These are phyloP conservation scores for Dusona sp. DNA, from an alignment of 2,888 invertebrate species.

Conservation along the genomic window DNA sequence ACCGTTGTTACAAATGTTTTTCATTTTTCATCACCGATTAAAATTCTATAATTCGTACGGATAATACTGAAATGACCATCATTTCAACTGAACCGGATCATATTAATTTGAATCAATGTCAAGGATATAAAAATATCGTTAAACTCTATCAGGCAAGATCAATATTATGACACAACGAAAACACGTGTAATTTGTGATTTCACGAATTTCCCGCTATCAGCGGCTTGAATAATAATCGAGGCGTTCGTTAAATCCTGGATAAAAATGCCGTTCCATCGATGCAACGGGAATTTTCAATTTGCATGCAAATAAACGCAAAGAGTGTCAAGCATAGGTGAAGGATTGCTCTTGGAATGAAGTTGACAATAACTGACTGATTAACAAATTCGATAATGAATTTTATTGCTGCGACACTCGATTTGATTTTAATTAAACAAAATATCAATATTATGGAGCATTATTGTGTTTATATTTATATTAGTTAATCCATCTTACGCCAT, in stretches of 20 bases:
- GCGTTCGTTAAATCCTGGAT: conserved; percentile 34
- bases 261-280: conserved; percentile 50
- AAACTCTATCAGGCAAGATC: background rate
- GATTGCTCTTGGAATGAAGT: conserved; percentile 17
- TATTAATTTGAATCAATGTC: background rate
- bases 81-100: background rate
- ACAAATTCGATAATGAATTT: background rate
- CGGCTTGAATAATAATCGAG: conserved; percentile 43
- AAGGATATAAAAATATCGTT: conserved; percentile 1
- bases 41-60: background rate
- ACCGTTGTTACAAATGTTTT: background rate
- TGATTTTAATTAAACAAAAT: background rate
- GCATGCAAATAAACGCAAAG: conserved; percentile 26
- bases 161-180: background rate
- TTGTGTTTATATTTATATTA: background rate
- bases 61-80: background rate
- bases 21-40: background rate
- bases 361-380: background rate
- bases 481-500: background rate
- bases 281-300: conserved; percentile 41
- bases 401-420: background rate
- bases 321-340: conserved; percentile 14
- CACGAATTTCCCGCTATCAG: conserved; percentile 36
- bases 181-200: conserved; percentile 31
- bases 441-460: background rate